phyloP scores from a whole-genome alignment of 2,113 vertebrate genomes.

The Melanotaenia duboulayi region DNA sequence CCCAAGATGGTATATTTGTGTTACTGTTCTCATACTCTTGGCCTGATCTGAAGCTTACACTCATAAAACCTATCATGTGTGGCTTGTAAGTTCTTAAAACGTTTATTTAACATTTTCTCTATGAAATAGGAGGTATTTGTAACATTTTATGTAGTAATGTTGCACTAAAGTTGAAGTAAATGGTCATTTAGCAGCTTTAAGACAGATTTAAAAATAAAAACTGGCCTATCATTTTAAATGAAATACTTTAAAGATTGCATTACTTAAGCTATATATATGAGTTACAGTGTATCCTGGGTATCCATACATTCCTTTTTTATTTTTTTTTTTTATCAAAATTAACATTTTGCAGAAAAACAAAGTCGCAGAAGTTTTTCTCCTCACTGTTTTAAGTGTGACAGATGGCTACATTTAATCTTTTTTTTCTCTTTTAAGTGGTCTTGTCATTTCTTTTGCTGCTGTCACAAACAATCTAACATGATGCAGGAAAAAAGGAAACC shows the following conservation, averaged over 20 bases:
- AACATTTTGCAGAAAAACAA: too few relatives aligned
- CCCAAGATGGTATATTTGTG: slow-evolving; percentile 7
- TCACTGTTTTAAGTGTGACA: background rate
- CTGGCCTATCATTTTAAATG: background rate
- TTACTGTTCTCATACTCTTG: background rate
- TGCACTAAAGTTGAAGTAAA: background rate
- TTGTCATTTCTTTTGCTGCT: background rate
- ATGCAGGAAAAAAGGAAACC: background rate
- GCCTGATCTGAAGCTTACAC: background rate
- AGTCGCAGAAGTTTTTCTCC: background rate
- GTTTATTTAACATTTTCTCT: background rate
- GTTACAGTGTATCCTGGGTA: background rate
- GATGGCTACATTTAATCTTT: background rate
- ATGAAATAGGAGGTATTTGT: background rate
- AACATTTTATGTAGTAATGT: background rate
- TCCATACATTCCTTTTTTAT: too few relatives aligned
- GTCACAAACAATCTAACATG: background rate
- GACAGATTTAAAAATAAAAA: background rate
- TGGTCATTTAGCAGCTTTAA: background rate
- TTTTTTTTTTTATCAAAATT: too few relatives aligned
- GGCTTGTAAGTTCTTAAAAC: background rate
- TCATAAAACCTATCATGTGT: background rate
- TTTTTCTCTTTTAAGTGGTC: background rate
- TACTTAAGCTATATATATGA: background rate
- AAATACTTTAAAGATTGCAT: background rate